These are phyloP conservation scores for Capromys pilorides DNA, from an alignment of 2,797 vertebrate species.

Conservation along the genomic window DNA sequence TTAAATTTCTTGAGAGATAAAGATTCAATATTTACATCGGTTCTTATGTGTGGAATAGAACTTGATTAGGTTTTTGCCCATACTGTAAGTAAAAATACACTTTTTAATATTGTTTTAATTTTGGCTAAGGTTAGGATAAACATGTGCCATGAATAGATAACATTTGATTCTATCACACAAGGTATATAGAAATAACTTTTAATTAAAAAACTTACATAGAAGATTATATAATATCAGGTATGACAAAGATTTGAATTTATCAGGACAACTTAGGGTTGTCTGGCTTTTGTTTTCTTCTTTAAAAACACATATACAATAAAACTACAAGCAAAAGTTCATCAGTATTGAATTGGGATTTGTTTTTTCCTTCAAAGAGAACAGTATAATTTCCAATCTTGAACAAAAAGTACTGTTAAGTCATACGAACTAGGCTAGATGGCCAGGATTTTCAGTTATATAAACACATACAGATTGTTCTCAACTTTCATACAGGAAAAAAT, in stretches of 20 bases:
- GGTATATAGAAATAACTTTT: slow-evolving; percentile 88
- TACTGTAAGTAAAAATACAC: slow-evolving; percentile 19
- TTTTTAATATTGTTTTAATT: slow-evolving; percentile 50
- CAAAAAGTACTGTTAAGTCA: slow-evolving; percentile 60
- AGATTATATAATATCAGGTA: slow-evolving; percentile 85
- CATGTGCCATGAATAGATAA: slow-evolving; percentile 2
- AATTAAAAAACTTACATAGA: slow-evolving; percentile 88
- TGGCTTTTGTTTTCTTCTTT: slow-evolving; percentile 75
- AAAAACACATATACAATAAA: slow-evolving; percentile 87
- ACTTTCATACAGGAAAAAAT: slow-evolving; percentile 81
- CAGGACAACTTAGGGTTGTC: slow-evolving; percentile 84
- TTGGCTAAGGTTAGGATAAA: slow-evolving; percentile 46
- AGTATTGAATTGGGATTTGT: slow-evolving; percentile 83
- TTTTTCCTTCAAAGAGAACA: slow-evolving; percentile 74
- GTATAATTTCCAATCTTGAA: slow-evolving; percentile 78
- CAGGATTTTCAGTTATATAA: slow-evolving; percentile 78
- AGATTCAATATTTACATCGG: slow-evolving; percentile 26
- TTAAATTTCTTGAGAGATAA: slow-evolving; percentile 51
- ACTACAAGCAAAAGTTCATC: slow-evolving; percentile 85
- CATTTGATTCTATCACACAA: slow-evolving; percentile 80
- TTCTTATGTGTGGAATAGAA: not conserved
- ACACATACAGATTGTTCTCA: slow-evolving; percentile 80
- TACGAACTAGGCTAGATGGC: slow-evolving; percentile 72
- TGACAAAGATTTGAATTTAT: slow-evolving; percentile 86
- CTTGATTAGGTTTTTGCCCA: slow-evolving; percentile 35